phyloP scores from a whole-genome alignment of 2,888 invertebrate species.

The Leucoma salicis region DNA sequence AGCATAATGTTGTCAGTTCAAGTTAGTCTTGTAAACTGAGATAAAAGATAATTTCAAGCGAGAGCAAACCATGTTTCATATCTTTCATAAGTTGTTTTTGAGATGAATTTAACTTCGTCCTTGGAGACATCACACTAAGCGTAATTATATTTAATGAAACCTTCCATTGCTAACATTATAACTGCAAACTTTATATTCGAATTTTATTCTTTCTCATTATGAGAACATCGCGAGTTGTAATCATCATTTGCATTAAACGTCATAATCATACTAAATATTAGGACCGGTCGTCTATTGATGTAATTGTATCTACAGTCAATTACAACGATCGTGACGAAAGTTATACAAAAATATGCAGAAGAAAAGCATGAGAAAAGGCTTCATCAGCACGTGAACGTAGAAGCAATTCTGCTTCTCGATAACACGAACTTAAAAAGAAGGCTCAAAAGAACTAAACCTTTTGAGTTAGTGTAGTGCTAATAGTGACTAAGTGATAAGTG shows the following conservation, averaged over 20 bases:
- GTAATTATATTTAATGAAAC: conserved; percentile 67
- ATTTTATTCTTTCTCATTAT: conserved; percentile 29
- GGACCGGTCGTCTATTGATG: neutral
- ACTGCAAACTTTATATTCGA: conserved; percentile 58
- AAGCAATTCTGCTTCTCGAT: no score
- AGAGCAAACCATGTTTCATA: conserved; percentile 57
- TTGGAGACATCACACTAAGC: conserved; percentile 37
- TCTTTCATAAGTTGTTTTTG: conserved; percentile 53
- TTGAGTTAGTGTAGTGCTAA: no score
- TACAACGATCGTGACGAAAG: no score
- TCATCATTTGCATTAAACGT: conserved; percentile 12
- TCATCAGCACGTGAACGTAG: no score
- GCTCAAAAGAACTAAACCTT: no score
- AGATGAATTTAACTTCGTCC: conserved; percentile 41
- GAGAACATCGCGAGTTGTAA: conserved; percentile 20
- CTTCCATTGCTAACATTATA: conserved; percentile 63
- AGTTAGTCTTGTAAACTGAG: no score
- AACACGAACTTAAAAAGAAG: no score
- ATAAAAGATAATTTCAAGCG: conserved; percentile 9
- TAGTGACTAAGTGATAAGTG: no score
- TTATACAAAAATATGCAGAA: no score
- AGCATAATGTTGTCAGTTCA: no score
- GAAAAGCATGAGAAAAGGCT: no score
- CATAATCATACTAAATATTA: conserved; percentile 1
- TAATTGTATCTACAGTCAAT: no score